Evolutionary conservation across 2,888 invertebrate species (phyloP).

Genomic region (Sinodicranocentrus sp.): DNA sequence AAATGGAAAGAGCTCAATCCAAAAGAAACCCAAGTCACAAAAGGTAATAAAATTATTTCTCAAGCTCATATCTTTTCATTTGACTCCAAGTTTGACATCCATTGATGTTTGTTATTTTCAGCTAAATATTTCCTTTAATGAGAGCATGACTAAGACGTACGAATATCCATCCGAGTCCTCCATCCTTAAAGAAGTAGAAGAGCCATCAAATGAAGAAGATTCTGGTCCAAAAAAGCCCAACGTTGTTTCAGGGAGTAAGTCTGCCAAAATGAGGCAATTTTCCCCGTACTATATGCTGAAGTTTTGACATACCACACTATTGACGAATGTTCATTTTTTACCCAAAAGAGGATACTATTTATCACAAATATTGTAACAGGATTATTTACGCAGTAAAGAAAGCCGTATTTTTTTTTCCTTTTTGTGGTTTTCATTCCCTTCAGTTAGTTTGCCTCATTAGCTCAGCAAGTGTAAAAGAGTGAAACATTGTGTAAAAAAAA

Average conservation of each 20-base stretch:
- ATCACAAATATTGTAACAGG: background rate
- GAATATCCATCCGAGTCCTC: conserved; percentile 97
- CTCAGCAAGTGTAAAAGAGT: conserved; percentile 22
- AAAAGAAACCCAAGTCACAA: conserved; percentile 82
- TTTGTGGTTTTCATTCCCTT: conserved; percentile 15
- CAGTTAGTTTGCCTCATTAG: conserved; percentile 39
- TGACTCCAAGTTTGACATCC: background rate
- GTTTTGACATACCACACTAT: too few relatives aligned
- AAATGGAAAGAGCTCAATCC: conserved; percentile 92
- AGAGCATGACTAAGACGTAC: conserved; percentile 90
- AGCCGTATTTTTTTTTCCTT: conserved; percentile 28
- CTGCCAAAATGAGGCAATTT: background rate
- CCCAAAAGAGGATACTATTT: too few relatives aligned
- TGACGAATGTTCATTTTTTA: too few relatives aligned
- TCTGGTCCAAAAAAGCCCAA: conserved; percentile 72
- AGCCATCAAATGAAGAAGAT: conserved; percentile 77
- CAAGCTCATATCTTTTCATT: background rate
- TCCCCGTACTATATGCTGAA: too few relatives aligned
- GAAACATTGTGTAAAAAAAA: too few relatives aligned
- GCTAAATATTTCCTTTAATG: conserved; percentile 94
- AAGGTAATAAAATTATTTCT: conserved; percentile 80
- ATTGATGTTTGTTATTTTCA: conserved; percentile 79
- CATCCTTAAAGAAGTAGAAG: conserved; percentile 83
- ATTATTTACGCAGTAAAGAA: background rate
- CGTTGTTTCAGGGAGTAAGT: conserved; percentile 74